Base-by-base conservation (phyloP, 1,140 invertebrate species). In the Lerema accius region DNA sequence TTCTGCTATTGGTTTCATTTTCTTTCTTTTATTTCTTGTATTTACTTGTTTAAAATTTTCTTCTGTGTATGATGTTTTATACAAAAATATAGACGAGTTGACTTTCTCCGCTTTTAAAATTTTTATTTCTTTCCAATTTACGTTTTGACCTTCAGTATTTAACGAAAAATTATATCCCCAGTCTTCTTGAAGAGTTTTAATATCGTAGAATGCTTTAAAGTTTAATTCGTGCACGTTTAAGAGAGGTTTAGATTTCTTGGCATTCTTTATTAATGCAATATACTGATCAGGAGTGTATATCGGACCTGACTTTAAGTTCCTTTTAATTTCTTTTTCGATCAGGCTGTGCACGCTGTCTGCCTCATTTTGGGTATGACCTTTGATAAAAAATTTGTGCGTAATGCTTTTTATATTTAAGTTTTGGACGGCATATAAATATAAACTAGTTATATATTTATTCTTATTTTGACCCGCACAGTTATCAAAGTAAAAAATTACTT, bases 381-480 rank as follows among this genome's bases (percentile, higher is more conserved):
- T 56, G 6, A 74, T 74, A 3, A 74, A 42, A 32, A 46, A 74
- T 28, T 68, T 74, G n/a, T 74, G 65, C 0, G 67, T 70, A 32
- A 72, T 72, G 37, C 50, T 50, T 16, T 53, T 67, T 19, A 74
- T 49, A 43, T 69, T 67, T 9, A 62, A 16, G 19, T 15, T 45
- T 17, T 39, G 6, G 11, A 63, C 10, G 1, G 71, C 62, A 65
- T 49, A 67, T 17, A 65, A 46, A 40, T 69, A 71, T 14, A 65
- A 9, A 7, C 48, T 14, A 16, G 43, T 7, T 0, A 67, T 59
- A n/a, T 50, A 72, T 66, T 58, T 68, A 62, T 72, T 68, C 23
- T 72, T 66, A 4, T 68, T 58, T n/a, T 72, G 69, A 0, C 69
- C 69, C 4, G 37, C 56, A 16, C 65, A 68, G 26, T 72, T 72